These are phyloP conservation scores for Aleiodes testaceus DNA, from an alignment of 2,888 invertebrate genomes.

Conservation along the genomic window DNA sequence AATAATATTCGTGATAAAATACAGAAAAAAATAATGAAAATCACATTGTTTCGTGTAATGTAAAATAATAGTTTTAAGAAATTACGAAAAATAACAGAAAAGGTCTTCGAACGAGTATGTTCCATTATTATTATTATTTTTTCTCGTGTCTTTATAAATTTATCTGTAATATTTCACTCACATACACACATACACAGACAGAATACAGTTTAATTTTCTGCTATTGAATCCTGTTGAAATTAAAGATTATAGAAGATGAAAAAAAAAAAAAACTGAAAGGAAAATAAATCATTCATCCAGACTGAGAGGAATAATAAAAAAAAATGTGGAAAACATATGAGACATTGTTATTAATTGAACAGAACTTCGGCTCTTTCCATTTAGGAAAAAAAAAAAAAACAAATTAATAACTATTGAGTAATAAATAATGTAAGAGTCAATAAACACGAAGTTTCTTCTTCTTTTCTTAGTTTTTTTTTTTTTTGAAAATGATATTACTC, in stretches of 20 bases:
- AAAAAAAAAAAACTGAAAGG: neutral
- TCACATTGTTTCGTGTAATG: constrained; percentile 31
- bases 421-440: constrained; percentile 35
- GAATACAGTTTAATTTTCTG: constrained; percentile 6
- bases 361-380: neutral
- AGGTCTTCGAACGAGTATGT: constrained; percentile 18
- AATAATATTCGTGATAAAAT: constrained; percentile 32
- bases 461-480: constrained; percentile 5
- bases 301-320: constrained; percentile 41
- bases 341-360: constrained; percentile 33
- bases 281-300: constrained; percentile 25
- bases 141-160: constrained; percentile 31
- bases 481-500: constrained; percentile 28
- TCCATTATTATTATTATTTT: constrained; percentile 26
- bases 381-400: neutral
- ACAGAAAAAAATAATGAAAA: constrained; percentile 31
- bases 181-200: neutral
- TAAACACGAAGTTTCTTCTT: constrained; percentile 12
- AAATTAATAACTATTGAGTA: constrained; percentile 18
- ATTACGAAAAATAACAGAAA: constrained; percentile 10
- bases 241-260: neutral
- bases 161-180: constrained; percentile 28
- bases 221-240: constrained; percentile 14
- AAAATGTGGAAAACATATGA: constrained; percentile 30
- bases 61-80: constrained; percentile 33